Evolutionary conservation across 2,113 vertebrate genomes (phyloP).

Genomic region (Pluvialis apricaria): DNA sequence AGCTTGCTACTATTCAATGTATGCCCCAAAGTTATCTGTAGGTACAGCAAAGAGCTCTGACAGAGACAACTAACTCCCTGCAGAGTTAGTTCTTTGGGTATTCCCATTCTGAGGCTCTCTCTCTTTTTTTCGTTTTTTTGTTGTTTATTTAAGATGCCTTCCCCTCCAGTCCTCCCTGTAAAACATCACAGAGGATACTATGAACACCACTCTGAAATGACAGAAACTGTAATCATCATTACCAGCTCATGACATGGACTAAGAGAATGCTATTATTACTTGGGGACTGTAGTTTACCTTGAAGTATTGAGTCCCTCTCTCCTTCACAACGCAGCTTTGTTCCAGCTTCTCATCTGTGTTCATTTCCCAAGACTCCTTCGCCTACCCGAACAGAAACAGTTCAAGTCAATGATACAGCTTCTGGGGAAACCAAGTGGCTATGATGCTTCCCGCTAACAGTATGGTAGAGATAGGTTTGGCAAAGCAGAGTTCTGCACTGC

Average conservation of each 20-base stretch:
- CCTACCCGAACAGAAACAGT: conserved; percentile 68
- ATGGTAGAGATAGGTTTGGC: neutral
- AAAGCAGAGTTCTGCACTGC: neutral
- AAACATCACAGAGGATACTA: neutral
- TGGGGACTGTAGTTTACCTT: conserved; percentile 77
- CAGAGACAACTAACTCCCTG: neutral
- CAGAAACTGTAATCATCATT: neutral
- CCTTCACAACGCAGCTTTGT: conserved; percentile 91
- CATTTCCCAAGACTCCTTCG: conserved; percentile 99
- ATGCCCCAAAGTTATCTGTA: neutral
- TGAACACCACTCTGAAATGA: neutral
- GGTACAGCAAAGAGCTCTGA: neutral
- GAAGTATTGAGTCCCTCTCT: conserved; percentile 93
- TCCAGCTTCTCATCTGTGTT: conserved; percentile 89
- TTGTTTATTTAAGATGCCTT: neutral
- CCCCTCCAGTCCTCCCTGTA: neutral
- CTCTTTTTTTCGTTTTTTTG: too few relatives aligned
- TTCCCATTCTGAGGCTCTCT: neutral
- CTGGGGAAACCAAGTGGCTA: neutral
- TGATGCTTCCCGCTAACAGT: neutral
- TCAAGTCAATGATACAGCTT: neutral
- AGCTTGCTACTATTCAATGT: neutral
- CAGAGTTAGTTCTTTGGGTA: neutral
- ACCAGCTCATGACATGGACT: neutral
- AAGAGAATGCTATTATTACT: neutral